A percentile compares a stretch with the other conserved stretches of the same genome.
These are phyloP conservation scores for Phocides pigmalion DNA, from an alignment of 1,140 invertebrate genomes.

Conservation along the genomic window DNA sequence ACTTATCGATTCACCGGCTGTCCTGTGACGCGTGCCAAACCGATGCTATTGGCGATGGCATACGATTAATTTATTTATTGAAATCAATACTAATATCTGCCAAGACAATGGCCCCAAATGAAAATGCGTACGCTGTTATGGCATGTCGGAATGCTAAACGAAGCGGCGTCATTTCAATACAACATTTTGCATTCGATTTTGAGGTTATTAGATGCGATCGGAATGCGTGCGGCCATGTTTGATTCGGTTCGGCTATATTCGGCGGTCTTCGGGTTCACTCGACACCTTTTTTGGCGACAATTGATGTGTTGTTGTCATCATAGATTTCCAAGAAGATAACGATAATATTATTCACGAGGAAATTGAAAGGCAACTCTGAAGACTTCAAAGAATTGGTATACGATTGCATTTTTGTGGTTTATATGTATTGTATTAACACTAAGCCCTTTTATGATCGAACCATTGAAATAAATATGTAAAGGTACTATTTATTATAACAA, in stretches of 20 bases:
- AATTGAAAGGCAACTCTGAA: slow-evolving; percentile 31
- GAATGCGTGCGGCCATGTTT: slow-evolving; percentile 77
- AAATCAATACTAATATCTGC: slow-evolving; percentile 82
- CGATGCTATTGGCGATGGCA: slow-evolving; percentile 71
- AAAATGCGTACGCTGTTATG: slow-evolving; percentile 80
- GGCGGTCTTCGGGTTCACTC: slow-evolving; percentile 55
- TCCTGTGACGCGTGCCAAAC: slow-evolving; percentile 77
- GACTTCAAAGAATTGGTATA: slow-evolving; percentile 13
- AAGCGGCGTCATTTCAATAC: slow-evolving; percentile 79
- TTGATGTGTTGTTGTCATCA: slow-evolving; percentile 66
- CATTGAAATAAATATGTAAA: too few relatives aligned
- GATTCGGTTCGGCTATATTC: slow-evolving; percentile 64
- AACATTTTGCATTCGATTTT: slow-evolving; percentile 81
- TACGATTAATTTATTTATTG: slow-evolving; percentile 82
- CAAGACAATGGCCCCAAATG: slow-evolving; percentile 81
- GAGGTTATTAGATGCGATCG: slow-evolving; percentile 82
- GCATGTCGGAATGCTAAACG: slow-evolving; percentile 80
- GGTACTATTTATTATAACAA: too few relatives aligned
- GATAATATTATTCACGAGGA: slow-evolving; percentile 49
- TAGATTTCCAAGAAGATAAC: slow-evolving; percentile 67
- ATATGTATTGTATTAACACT: too few relatives aligned
- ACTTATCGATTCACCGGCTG: slow-evolving; percentile 72
- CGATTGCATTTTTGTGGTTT: slow-evolving; percentile 22
- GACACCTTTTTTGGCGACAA: slow-evolving; percentile 61
- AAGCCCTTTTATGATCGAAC: too few relatives aligned